Evolutionary conservation across 2,888 invertebrate species (phyloP), one percentile per base, ranked within the genome.

Genomic region (Zaprionus lineosus): DNA sequence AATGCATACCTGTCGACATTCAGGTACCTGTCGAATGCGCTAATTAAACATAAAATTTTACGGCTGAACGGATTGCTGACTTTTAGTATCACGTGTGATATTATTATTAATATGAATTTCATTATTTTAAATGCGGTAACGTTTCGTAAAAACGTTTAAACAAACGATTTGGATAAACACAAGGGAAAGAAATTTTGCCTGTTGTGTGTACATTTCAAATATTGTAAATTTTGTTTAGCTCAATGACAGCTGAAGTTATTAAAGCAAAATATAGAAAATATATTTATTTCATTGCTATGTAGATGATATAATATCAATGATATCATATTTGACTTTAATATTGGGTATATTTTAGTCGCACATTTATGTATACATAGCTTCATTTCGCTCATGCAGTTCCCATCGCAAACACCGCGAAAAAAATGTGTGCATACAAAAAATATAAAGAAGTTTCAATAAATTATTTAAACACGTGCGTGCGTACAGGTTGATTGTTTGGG

Each of bases 41-140:
- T 85, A 81, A 84, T 85, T 66, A 62, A 53, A 36, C 37, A 37
- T 55, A 44, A 33, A 40, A 61, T 56, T 39, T 57, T 18, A 29
- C 34, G 3, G 11, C 8, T 31, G 29, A 52, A 31, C 29, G 36
- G 9, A 44, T 14, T 24, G 34, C 21, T 43, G 41, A 29, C 11
- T 34, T 55, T 41, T 48, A 14, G 14, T 28, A 28, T 28, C 9
- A 11, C 3, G 37, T 24, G 40, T 31, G 48, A 11, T 36, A 21
- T 9, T 51, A 21, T n/a, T n/a, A n/a, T n/a, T n/a, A n/a, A n/a
- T n/a, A n/a, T n/a, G n/a, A n/a, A n/a, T n/a, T n/a, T n/a, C n/a
- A n/a, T n/a, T n/a, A n/a, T n/a, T n/a, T n/a, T n/a, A n/a, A n/a
- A n/a, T n/a, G n/a, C n/a, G n/a, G n/a, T n/a, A n/a, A n/a, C n/a